Evolutionary conservation across 2,113 vertebrate species (phyloP).

Genomic region (Jacana jacana): DNA sequence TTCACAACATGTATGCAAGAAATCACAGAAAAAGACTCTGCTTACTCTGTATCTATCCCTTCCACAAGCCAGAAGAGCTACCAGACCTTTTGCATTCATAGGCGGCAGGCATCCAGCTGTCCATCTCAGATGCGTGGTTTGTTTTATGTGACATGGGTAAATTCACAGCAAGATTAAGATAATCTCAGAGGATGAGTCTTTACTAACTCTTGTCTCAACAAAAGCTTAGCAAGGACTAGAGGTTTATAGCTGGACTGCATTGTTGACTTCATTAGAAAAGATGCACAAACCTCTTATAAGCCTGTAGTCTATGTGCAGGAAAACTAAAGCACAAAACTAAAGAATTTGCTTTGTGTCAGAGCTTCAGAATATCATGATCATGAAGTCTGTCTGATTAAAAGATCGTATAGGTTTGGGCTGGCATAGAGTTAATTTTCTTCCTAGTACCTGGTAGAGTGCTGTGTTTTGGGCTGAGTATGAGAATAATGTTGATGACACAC

Average conservation of each 20-base stretch:
- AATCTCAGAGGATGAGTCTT: background rate
- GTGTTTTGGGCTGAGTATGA: background rate
- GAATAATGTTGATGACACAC: background rate
- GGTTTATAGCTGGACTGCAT: background rate
- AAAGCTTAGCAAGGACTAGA: background rate
- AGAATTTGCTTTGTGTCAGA: background rate
- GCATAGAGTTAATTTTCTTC: background rate
- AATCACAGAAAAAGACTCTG: background rate
- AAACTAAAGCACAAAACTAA: background rate
- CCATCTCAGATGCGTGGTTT: background rate
- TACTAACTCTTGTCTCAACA: background rate
- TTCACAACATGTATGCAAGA: fast-evolving
- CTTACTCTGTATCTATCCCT: background rate
- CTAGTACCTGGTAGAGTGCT: background rate
- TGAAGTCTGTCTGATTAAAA: background rate
- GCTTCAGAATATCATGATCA: background rate
- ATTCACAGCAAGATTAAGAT: background rate
- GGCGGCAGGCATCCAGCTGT: background rate
- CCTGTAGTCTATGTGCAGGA: background rate
- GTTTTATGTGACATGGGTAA: background rate
- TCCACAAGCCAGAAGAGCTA: background rate
- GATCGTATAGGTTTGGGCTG: background rate
- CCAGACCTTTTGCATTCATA: background rate
- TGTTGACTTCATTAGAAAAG: background rate
- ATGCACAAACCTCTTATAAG: background rate